A percentile compares a stretch with the other conserved stretches of the same genome.
These are phyloP conservation scores for Paramisgurnus dabryanus DNA, from an alignment of 2,113 vertebrate species.

Conservation along the genomic window DNA sequence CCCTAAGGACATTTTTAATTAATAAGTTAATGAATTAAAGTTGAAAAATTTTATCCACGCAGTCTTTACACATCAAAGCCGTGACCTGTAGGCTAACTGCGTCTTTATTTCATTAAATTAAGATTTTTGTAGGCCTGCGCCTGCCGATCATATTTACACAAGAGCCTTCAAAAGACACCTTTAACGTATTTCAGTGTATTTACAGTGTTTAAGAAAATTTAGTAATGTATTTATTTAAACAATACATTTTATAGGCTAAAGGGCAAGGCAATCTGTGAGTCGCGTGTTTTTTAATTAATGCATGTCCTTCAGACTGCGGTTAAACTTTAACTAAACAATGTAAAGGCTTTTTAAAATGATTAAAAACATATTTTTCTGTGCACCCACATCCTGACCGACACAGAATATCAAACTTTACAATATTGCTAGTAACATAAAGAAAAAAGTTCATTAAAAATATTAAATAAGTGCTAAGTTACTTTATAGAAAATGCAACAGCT, in stretches of 20 bases:
- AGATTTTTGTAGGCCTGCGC: background rate
- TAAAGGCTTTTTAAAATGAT: no score
- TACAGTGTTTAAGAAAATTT: background rate
- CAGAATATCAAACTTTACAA: no score
- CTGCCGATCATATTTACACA: background rate
- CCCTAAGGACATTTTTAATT: background rate
- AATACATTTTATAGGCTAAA: background rate
- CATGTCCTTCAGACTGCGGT: background rate
- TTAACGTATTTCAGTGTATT: background rate
- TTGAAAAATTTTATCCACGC: background rate
- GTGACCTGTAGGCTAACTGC: background rate
- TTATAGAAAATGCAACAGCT: background rate
- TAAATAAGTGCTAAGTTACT: background rate
- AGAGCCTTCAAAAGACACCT: conserved; percentile 1
- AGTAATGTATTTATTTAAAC: background rate
- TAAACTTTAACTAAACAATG: no score
- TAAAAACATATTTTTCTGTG: no score
- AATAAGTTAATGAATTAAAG: conserved; percentile 1
- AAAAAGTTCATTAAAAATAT: no score
- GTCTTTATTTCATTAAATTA: background rate
- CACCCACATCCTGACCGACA: no score
- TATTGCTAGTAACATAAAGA: no score
- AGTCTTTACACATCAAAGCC: background rate
- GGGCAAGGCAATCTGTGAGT: background rate
- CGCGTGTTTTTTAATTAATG: background rate